phyloP scores from a whole-genome alignment of 2,888 invertebrate genomes.

The Cyclophora albipunctata region DNA sequence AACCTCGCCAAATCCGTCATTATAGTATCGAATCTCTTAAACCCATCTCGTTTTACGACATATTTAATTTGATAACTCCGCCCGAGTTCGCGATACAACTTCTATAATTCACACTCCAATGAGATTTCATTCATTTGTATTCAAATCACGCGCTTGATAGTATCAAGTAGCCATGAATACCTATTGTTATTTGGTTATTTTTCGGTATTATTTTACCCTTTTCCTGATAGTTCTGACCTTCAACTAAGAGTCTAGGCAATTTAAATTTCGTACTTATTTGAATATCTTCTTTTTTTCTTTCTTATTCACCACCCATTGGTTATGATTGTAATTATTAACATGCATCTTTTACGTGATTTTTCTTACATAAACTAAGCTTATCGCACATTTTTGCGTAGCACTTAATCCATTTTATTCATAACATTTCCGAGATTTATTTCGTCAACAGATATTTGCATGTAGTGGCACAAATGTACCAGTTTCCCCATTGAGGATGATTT shows the following conservation, averaged over 20 bases:
- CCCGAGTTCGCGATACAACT: conserved; percentile 33
- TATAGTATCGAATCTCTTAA: conserved; percentile 51
- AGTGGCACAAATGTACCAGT: conserved; percentile 2
- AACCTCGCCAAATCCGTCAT: conserved; percentile 52
- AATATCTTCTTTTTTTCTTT: no score
- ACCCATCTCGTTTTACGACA: conserved; percentile 42
- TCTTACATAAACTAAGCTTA: no score
- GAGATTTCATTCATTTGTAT: conserved; percentile 41
- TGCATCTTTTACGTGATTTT: no score
- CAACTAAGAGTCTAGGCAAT: background rate
- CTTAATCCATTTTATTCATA: no score
- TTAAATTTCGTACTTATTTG: background rate
- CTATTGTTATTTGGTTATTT: conserved; percentile 25
- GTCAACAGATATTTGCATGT: no score
- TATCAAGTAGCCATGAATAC: conserved; percentile 38
- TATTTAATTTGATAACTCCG: conserved; percentile 47
- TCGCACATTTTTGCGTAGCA: no score
- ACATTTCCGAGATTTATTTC: no score
- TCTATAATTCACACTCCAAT: conserved; percentile 42
- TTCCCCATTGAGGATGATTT: conserved; percentile 55
- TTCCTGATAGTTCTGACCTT: conserved; percentile 17
- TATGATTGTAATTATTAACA: no score
- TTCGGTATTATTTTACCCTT: conserved; percentile 14
- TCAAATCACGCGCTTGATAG: conserved; percentile 34
- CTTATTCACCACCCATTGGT: no score